Base-by-base conservation (phyloP, 2,888 invertebrate genomes). In the Troglohyphantes excavatus region DNA sequence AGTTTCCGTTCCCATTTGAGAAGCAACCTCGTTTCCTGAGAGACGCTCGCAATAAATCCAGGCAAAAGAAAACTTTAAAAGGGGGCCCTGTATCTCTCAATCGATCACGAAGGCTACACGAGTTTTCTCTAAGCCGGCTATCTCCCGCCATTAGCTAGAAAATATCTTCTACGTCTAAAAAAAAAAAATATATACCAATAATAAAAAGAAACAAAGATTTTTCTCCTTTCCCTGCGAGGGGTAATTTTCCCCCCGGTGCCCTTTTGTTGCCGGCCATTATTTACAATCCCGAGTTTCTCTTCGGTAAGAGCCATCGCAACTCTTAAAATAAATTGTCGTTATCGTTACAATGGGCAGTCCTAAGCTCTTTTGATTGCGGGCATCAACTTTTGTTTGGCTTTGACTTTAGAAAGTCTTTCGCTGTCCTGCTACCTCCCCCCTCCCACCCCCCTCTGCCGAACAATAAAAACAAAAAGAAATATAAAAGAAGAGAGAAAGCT, bases 361-460 rank as follows among this genome's bases (percentile, higher is more conserved):
- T 90, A 90, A 90, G 89, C 89, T 90, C 89, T 90, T 89, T 90
- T 90, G 89, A 90, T 90, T 90, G 89, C 83, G 46, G 26, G 84
- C 89, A 90, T 83, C 83, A 78, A 83, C 89, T 84, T 84, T 84
- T 90, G 89, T 90, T 90, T 90, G 89, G 76, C 89, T 90, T 90
- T 90, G 89, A 90, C 89, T 90, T 90, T 90, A 90, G 89, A 90
- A 84, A 90, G 89, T 84, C 89, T 90, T 90, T 84, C 72, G 76
- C 63, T 90, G 89, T 90, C 79, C 79, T 61, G 23, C n/a, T n/a
- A 43, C 63, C 23, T 65, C n/a, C 26, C 67, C 63, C 23, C 73
- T 59, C 68, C 68, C 72, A 67, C 67, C 70, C 59, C 63, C 63
- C 67, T 61, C 43, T 29, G 27, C 43, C 85, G 46, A 79, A 73